Base-by-base conservation (phyloP, 1,140 invertebrate species). In the Telenomus remus region DNA sequence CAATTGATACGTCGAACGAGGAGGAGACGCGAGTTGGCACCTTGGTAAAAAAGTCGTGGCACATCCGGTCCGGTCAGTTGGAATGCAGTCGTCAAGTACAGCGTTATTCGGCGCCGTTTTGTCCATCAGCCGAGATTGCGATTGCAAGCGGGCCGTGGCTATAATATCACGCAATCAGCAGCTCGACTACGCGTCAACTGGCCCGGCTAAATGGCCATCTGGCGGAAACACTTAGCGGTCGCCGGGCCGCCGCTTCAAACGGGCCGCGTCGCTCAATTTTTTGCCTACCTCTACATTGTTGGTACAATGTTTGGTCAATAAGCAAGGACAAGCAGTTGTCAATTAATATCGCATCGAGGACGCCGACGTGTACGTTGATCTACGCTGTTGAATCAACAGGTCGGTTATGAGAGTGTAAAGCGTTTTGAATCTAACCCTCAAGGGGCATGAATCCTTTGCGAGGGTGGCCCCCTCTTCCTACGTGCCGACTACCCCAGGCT, bases 361-460 rank as follows among this genome's bases (percentile, higher is more conserved):
- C 39, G 15, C 43, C 42, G 42, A 43, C 53, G 42, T 55, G 34
- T 51, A 47, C 35, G 12, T 14, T 14, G 44, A 13, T 49, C 13
- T 4, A 44, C 15, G 42, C 47, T 37, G 63, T 46, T 16, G 84
- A 82, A 87, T 87, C 86, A 87, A 88, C 86, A 88, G 87, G 86
- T 88, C 75, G 69, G 82, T 84, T 84, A 86, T 86, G 81, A 85
- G 84, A 86, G 83, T 87, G 84, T 86, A 86, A 88, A 88, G 78
- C 86, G 83, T 87, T 88, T 87, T 87, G 85, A 87, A 88, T 84
- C 80, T 80, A 27, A 81, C 82, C 84, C 85, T 86, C 84, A 34
- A 84, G 82, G 81, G 81, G 84, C 76, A 82, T 73, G 83, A 85
- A 85, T 83, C 79, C 82, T 80, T 83, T 57, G 80, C 79, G 78